Evolutionary conservation across 2,888 invertebrate species (phyloP).

Genomic region (Leptogaster cylindrica): DNA sequence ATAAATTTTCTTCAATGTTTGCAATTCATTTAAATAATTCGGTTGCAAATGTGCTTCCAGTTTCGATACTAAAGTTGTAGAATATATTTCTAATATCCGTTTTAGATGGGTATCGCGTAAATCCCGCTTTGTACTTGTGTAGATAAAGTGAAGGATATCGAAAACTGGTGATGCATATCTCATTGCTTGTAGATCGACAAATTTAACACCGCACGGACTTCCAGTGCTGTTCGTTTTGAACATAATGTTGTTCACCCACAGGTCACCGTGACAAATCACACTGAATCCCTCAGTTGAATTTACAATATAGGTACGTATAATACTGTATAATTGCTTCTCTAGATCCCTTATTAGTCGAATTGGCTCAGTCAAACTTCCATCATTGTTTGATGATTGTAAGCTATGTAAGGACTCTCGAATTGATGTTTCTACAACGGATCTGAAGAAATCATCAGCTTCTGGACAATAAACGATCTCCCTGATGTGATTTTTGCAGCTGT

Average conservation of each 20-base stretch:
- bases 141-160: slow-evolving; percentile 59
- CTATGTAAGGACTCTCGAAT: slow-evolving; percentile 57
- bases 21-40: slow-evolving; percentile 46
- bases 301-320: slow-evolving; percentile 53
- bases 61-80: slow-evolving; percentile 51
- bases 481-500: slow-evolving; percentile 50
- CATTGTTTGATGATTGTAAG: slow-evolving; percentile 53
- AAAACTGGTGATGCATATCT: slow-evolving; percentile 58
- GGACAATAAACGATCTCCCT: slow-evolving; percentile 58
- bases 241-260: slow-evolving; percentile 61
- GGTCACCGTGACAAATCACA: slow-evolving; percentile 59
- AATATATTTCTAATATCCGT: slow-evolving; percentile 55
- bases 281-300: slow-evolving; percentile 51
- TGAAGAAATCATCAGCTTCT: slow-evolving; percentile 56
- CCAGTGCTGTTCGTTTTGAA: slow-evolving; percentile 49
- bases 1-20: slow-evolving; percentile 51
- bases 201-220: slow-evolving; percentile 52
- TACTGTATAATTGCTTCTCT: slow-evolving; percentile 52
- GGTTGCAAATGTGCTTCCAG: slow-evolving; percentile 48
- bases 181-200: slow-evolving; percentile 60
- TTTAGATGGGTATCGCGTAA: slow-evolving; percentile 54
- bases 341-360: slow-evolving; percentile 55
- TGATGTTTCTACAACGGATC: slow-evolving; percentile 54
- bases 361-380: slow-evolving; percentile 54
- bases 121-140: slow-evolving; percentile 58